These are phyloP conservation scores for Micromesistius poutassou DNA, from an alignment of 2,797 vertebrate genomes.

Conservation along the genomic window DNA sequence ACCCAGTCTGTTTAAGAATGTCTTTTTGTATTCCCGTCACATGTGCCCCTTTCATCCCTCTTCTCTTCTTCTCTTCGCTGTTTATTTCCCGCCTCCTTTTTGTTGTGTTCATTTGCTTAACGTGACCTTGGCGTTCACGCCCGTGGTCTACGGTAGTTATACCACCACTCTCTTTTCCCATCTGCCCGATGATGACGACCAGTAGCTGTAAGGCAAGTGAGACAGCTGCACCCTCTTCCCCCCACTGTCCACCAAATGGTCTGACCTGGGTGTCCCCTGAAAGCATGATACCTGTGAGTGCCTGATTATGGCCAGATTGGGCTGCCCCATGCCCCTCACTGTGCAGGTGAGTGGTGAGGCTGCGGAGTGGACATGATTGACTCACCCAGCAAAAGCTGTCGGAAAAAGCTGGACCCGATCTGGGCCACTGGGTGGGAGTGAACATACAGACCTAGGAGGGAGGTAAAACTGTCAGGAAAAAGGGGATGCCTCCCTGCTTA, in stretches of 20 bases:
- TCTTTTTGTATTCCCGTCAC: background rate
- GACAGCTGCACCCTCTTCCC: conserved; percentile 57
- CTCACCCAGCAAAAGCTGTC: conserved; percentile 50
- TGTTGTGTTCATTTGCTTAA: conserved; percentile 23
- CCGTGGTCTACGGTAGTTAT: conserved; percentile 16
- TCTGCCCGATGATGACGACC: conserved; percentile 37
- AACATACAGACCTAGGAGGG: conserved; percentile 7
- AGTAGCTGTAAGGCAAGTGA: conserved; percentile 48
- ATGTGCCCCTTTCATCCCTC: background rate
- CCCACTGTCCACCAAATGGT: conserved; percentile 28
- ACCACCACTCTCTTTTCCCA: conserved; percentile 16
- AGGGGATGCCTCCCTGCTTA: conserved; percentile 35
- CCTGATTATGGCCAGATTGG: conserved; percentile 58
- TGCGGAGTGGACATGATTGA: conserved; percentile 69
- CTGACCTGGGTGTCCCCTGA: conserved; percentile 55
- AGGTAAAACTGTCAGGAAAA: background rate
- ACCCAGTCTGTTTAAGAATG: background rate
- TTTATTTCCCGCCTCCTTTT: conserved; percentile 5
- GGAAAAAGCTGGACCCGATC: conserved; percentile 45
- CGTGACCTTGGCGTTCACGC: conserved; percentile 30
- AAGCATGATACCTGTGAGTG: conserved; percentile 64
- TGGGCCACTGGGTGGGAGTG: background rate
- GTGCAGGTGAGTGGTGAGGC: conserved; percentile 58
- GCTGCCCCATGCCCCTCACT: conserved; percentile 47
- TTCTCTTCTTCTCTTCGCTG: background rate